phyloP scores from a whole-genome alignment of 2,113 vertebrate species.

The Choloepus hoffmanni region DNA sequence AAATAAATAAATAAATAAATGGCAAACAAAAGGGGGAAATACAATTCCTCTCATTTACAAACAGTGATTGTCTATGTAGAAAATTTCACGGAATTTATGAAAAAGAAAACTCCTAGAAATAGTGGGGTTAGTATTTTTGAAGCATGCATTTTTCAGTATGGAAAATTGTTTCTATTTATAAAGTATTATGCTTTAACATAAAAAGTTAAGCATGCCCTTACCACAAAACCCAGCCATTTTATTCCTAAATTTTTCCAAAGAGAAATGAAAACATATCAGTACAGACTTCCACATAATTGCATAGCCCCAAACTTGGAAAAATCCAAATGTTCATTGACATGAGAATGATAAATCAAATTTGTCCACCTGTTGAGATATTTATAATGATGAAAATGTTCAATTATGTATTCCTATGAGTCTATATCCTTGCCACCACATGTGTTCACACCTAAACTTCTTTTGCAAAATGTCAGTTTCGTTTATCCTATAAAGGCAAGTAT shows the following conservation, averaged over 20 bases:
- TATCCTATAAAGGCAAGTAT: background rate
- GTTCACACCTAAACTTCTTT: background rate
- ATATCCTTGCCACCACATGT: background rate
- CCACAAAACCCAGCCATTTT: background rate
- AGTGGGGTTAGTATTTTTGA: background rate
- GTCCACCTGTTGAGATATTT: background rate
- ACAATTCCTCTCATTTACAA: background rate
- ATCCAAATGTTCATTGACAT: background rate
- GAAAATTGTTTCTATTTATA: background rate
- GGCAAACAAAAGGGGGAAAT: background rate
- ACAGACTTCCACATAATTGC: background rate
- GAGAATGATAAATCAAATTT: background rate
- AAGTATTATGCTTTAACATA: background rate
- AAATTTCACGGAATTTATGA: background rate
- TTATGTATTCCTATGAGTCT: background rate
- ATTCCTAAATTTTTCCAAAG: background rate
- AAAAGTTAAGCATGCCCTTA: background rate
- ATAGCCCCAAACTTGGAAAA: background rate
- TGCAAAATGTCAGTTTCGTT: background rate
- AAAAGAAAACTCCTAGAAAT: background rate
- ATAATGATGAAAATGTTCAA: background rate
- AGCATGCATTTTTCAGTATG: background rate
- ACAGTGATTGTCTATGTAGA: too few species aligned
- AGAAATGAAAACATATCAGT: background rate
- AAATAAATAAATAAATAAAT: too few species aligned